Evolutionary conservation across 2,888 invertebrate genomes (phyloP).

Genomic region (Lepidochrysops patricia): DNA sequence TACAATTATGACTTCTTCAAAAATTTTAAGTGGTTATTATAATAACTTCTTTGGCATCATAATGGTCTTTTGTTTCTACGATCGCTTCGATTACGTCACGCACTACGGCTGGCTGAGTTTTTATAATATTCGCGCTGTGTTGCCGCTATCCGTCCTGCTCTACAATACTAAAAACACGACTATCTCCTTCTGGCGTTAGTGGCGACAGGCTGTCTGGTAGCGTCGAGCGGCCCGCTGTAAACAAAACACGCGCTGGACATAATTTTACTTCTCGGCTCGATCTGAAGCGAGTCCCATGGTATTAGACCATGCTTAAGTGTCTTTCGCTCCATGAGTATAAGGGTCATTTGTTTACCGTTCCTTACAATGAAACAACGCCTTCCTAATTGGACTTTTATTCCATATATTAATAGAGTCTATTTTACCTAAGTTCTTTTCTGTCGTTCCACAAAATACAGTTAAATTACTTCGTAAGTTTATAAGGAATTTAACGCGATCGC

Average conservation of each 20-base stretch:
- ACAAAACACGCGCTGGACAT: conserved; percentile 59
- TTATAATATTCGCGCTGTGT: conserved; percentile 54
- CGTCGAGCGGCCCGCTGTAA: conserved; percentile 56
- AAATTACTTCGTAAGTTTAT: not conserved
- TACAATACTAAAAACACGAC: conserved; percentile 36
- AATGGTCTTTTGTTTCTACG: conserved; percentile 33
- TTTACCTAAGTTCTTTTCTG: not conserved
- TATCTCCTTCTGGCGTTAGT: conserved; percentile 52
- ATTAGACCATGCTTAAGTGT: conserved; percentile 19
- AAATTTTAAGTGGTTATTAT: conserved; percentile 20
- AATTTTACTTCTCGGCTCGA: conserved; percentile 44
- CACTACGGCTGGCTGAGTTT: conserved; percentile 37
- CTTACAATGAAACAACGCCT: conserved; percentile 23
- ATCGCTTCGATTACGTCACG: conserved; percentile 48
- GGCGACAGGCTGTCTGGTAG: conserved; percentile 73
- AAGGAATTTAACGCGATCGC: conserved; percentile 34
- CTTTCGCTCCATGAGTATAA: conserved; percentile 27
- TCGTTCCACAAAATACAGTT: not conserved
- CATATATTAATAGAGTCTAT: not conserved
- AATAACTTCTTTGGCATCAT: conserved; percentile 18
- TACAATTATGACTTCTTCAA: conserved; percentile 2
- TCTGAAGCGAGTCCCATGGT: conserved; percentile 18
- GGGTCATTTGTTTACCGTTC: conserved; percentile 27
- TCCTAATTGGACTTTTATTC: not conserved
- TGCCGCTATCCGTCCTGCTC: conserved; percentile 41